Evolutionary conservation across 2,797 vertebrate species (phyloP).

Genomic region (Dryobates pubescens): DNA sequence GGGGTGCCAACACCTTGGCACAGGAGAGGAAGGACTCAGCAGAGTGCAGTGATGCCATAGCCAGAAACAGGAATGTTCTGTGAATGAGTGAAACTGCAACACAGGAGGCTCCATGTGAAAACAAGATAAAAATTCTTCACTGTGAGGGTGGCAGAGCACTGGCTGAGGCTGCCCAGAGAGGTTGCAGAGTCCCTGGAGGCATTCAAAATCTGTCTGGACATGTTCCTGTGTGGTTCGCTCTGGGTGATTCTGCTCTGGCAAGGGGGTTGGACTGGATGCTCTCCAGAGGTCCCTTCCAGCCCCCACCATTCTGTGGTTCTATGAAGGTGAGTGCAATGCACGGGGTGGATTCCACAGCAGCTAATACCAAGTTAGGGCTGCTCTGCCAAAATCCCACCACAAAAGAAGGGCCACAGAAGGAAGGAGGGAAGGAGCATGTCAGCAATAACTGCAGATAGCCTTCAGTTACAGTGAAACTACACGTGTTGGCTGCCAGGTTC

Average conservation of each 20-base stretch:
- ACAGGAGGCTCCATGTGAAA: no score
- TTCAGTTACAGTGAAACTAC: neutral
- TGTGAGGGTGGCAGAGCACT: no score
- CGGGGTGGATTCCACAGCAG: accelerated
- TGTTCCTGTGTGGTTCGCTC: no score
- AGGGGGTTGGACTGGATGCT: no score
- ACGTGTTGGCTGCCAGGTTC: neutral
- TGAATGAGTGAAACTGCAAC: neutral
- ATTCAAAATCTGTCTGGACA: no score
- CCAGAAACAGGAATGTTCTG: neutral
- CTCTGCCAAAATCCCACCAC: neutral
- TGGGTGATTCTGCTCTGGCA: no score
- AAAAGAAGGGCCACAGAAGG: neutral
- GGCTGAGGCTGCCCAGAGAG: no score
- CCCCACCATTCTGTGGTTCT: no score
- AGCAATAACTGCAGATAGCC: neutral
- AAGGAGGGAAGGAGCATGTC: neutral
- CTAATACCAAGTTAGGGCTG: neutral
- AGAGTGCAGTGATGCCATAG: neutral
- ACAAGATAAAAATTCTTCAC: no score
- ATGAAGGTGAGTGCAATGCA: neutral
- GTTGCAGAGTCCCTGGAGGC: no score
- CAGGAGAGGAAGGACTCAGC: neutral
- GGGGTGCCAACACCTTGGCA: neutral
- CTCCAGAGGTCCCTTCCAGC: no score